Evolutionary conservation across 2,113 vertebrate species (phyloP).

Genomic region (Nesogale talazaci): DNA sequence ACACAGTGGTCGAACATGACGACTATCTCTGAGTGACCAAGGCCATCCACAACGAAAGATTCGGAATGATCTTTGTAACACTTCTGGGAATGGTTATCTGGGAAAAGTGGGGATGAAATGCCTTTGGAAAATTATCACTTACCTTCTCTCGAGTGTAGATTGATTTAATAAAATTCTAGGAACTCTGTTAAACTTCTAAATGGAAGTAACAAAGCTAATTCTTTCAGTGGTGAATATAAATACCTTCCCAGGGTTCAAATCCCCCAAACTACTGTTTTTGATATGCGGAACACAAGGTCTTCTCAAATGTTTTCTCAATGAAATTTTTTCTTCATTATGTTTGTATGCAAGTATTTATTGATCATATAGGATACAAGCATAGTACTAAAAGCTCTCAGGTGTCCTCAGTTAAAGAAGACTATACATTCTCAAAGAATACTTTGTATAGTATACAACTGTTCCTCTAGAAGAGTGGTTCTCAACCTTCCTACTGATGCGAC

Average conservation of each 20-base stretch:
- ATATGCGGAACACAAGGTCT: background rate
- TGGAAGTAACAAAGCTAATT: background rate
- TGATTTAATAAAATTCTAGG: conserved; percentile 5
- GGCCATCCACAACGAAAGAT: background rate
- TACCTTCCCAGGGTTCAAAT: background rate
- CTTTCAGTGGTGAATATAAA: background rate
- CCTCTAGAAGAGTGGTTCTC: background rate
- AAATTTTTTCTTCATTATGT: background rate
- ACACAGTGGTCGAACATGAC: background rate
- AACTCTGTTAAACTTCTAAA: background rate
- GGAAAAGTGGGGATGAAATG: background rate
- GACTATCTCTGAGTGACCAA: background rate
- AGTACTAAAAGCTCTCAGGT: background rate
- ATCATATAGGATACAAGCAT: background rate
- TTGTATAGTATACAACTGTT: background rate
- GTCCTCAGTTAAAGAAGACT: background rate
- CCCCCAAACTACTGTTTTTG: background rate
- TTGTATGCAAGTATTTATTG: too few relatives aligned
- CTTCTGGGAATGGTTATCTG: background rate
- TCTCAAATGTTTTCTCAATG: background rate
- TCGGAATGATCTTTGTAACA: background rate
- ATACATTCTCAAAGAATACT: background rate
- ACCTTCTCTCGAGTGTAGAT: background rate
- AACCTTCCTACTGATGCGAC: too few relatives aligned
- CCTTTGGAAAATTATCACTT: conserved; percentile 35